phyloP scores from a whole-genome alignment of 2,888 invertebrate genomes.

The Bombylius major region DNA sequence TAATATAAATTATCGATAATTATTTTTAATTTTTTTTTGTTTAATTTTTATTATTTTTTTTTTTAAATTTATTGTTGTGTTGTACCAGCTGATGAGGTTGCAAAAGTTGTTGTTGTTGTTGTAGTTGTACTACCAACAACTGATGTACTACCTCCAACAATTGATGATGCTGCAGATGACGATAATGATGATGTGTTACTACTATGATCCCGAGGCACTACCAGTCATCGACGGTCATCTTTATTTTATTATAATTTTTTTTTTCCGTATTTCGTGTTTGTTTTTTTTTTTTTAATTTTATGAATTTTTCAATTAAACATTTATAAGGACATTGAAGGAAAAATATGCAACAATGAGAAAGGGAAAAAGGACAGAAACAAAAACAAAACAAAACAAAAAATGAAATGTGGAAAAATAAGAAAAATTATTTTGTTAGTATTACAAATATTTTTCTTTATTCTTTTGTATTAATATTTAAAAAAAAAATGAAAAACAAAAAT shows the following conservation, averaged over 20 bases:
- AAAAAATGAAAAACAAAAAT: too few relatives aligned
- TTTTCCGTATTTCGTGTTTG: neutral
- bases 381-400: too few relatives aligned
- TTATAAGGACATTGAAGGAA: neutral
- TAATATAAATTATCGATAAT: neutral
- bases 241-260: conserved; percentile 5
- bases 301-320: neutral
- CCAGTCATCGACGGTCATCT: conserved; percentile 39
- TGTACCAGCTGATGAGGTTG: conserved; percentile 1
- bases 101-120: conserved; percentile 1
- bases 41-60: neutral
- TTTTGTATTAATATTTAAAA: too few relatives aligned
- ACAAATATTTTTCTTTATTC: too few relatives aligned
- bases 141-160: conserved; percentile 14
- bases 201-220: conserved; percentile 28
- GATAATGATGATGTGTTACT: conserved; percentile 24
- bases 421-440: too few relatives aligned
- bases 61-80: neutral
- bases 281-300: neutral
- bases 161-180: conserved; percentile 24
- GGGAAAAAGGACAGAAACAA: too few relatives aligned
- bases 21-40: neutral
- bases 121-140: conserved; percentile 5
- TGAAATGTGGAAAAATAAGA: too few relatives aligned
- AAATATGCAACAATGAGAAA: too few relatives aligned